These are phyloP conservation scores for Anolis carolinensis DNA, from an alignment of 2,113 vertebrate genomes.

Conservation along the genomic window DNA sequence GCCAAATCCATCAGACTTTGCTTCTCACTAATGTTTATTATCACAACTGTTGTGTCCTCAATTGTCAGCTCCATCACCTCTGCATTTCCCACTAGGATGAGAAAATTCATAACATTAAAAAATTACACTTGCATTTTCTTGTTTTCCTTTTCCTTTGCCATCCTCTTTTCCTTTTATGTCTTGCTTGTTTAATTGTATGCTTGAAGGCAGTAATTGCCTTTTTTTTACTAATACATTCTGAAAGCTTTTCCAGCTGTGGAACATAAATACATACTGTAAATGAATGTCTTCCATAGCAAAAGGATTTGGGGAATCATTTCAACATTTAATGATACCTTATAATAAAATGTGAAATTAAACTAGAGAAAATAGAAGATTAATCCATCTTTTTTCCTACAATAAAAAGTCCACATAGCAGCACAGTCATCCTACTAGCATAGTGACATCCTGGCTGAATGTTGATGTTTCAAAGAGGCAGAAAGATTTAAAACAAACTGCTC, in stretches of 20 bases:
- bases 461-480: background rate
- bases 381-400: background rate
- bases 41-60: background rate
- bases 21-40: background rate
- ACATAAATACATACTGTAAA: background rate
- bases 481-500: background rate
- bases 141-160: background rate
- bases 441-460: background rate
- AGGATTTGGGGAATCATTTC: background rate
- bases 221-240: background rate
- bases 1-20: background rate
- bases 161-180: background rate
- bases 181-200: background rate
- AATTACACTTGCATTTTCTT: background rate
- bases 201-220: background rate
- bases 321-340: background rate
- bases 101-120: background rate
- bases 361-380: background rate
- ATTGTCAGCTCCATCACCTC: background rate
- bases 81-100: background rate
- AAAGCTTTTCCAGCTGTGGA: background rate
- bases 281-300: background rate
- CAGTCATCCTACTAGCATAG: background rate
- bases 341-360: background rate
- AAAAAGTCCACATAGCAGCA: background rate